Evolutionary conservation across 2,797 vertebrate genomes (phyloP).

Genomic region (Hippopotamyrus pictus): DNA sequence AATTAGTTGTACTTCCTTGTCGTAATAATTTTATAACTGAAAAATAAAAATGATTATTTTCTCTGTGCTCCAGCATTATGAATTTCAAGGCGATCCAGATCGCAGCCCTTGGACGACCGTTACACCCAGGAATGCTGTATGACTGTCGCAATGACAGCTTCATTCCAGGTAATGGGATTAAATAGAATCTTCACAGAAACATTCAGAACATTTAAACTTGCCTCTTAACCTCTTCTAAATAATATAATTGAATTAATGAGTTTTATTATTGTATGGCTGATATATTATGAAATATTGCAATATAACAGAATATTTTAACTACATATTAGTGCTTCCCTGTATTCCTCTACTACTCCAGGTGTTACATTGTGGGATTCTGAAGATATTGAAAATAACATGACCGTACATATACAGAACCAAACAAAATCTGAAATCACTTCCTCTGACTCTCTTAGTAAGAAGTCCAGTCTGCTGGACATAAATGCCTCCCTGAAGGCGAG

Average conservation of each 20-base stretch:
- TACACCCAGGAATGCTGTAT: not conserved
- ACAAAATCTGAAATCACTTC: not conserved
- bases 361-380: not conserved
- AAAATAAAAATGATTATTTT: not conserved
- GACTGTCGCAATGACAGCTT: not conserved
- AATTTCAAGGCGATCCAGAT: not conserved
- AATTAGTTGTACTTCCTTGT: not conserved
- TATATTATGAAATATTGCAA: no score
- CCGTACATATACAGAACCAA: not conserved
- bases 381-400: not conserved
- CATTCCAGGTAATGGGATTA: not conserved
- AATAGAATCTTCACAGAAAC: not conserved
- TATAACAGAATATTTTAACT: no score
- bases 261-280: no score
- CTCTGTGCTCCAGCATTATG: not conserved
- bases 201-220: not conserved
- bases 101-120: not conserved
- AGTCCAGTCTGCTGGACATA: not conserved
- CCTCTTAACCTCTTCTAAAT: no score
- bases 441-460: not conserved
- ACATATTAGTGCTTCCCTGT: not conserved
- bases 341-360: not conserved
- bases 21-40: not conserved
- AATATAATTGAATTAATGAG: no score
- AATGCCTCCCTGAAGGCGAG: conserved; percentile 19